phyloP scores from a whole-genome alignment of 2,797 vertebrate genomes.

The Nannoperca obscura region DNA sequence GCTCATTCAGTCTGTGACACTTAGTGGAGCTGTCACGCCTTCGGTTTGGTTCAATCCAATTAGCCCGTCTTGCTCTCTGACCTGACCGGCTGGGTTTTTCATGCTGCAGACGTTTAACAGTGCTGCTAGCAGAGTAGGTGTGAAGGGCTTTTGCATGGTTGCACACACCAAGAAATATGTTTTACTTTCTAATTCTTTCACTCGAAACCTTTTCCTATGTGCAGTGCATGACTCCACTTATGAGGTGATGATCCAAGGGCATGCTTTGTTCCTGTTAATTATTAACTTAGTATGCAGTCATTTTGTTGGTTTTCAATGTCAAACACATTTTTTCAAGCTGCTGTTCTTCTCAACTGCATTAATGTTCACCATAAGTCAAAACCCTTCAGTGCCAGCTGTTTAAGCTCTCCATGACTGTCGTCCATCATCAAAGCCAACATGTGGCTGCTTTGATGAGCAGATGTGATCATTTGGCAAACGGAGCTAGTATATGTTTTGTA shows the following conservation, averaged over 20 bases:
- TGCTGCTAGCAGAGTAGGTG: neutral
- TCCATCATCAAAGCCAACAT: constrained; percentile 12
- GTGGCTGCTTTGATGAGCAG: constrained; percentile 32
- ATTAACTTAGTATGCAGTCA: neutral
- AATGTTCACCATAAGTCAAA: constrained; percentile 21
- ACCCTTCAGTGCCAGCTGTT: constrained; percentile 36
- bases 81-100: constrained; percentile 20
- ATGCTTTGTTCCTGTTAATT: neutral
- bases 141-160: constrained; percentile 4
- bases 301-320: neutral
- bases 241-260: neutral
- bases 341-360: constrained; percentile 9
- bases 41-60: constrained; percentile 68
- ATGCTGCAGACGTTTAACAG: constrained; percentile 24
- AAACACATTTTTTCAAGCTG: neutral
- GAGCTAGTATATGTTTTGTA: constrained; percentile 5
- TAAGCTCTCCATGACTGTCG: constrained; percentile 9
- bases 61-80: constrained; percentile 52
- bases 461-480: constrained; percentile 40
- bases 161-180: neutral
- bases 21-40: constrained; percentile 36
- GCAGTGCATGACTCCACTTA: neutral
- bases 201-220: neutral
- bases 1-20: constrained; percentile 33
- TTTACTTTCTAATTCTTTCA: neutral